Evolutionary conservation across 1,140 invertebrate genomes (phyloP), one percentile per base, ranked within the genome.

Genomic region (Psix sp.): DNA sequence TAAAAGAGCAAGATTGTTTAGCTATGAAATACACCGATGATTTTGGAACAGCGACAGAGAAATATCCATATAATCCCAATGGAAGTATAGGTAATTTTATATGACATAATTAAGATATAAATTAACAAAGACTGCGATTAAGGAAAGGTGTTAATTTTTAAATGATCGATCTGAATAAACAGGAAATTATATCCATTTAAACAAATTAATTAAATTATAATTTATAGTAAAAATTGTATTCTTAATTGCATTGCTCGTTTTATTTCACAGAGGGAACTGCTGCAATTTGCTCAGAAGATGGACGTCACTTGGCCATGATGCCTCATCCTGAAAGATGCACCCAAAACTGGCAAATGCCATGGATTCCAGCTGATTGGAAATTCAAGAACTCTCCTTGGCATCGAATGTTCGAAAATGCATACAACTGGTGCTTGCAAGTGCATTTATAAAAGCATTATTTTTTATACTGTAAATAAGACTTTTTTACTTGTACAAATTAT

Each of bases 281-380:
- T 35, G 96, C 93, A 11, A 84, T 99, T 39, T 96, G 94, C 77
- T 98, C 96, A 0, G 56, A 77, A 3, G 92, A 98, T 88, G 98
- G 97, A 0, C 91, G 97, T 16, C 97, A 99, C 88, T 88, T 99
- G 57, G 97, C 96, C 0, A 92, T 99, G 89, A 99, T 99, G 98
- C 98, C 98, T 9, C 98, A 99, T 89, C 97, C 98, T 0, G 98
- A 99, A 87, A 90, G 98, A 36, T 95, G 94, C 67, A 91, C 92
- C 15, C 85, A 93, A 70, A 90, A 90, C 63, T 97, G 94, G 93
- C 95, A 97, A 85, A 95, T 94, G 90, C 92, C 95, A 0, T 93
- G 93, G 80, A 87, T 91, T 35, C 90, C 93, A 1, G 77, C 85
- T 10, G 73, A 86, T 9, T 90, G 89, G 88, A 79, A 82, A 4